Evolutionary conservation across 2,113 vertebrate genomes (phyloP).

Genomic region (Sminthopsis crassicaudata): DNA sequence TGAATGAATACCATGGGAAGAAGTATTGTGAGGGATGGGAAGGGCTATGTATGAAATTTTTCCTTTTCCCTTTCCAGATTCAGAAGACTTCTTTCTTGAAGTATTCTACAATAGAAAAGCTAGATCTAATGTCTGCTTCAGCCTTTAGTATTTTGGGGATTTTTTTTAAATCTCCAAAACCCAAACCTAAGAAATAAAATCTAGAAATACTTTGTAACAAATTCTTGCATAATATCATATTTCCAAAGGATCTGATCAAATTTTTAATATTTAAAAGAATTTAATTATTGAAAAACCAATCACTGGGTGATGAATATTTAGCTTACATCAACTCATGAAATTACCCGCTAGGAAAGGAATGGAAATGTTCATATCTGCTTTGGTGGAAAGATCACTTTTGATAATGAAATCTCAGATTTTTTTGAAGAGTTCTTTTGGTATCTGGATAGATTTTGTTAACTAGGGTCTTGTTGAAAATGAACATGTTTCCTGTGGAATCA

Average conservation of each 20-base stretch:
- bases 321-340: neutral
- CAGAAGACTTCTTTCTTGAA: neutral
- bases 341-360: neutral
- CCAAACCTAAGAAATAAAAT: neutral
- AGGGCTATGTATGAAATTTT: too few species aligned
- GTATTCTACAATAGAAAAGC: neutral
- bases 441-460: conserved; percentile 41
- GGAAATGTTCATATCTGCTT: neutral
- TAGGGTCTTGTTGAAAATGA: neutral
- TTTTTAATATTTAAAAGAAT: neutral
- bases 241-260: neutral
- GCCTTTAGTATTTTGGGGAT: neutral
- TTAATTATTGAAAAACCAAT: neutral
- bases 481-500: neutral
- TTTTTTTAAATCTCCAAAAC: neutral
- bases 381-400: conserved; percentile 58
- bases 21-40: neutral
- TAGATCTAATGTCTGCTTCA: neutral
- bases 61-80: neutral
- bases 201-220: neutral
- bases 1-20: neutral
- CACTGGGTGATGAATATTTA: neutral
- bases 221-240: neutral
- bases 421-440: conserved; percentile 53
- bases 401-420: conserved; percentile 69